Base-by-base conservation (phyloP, 2,888 invertebrate genomes). In the Petrophora chlorosata region DNA sequence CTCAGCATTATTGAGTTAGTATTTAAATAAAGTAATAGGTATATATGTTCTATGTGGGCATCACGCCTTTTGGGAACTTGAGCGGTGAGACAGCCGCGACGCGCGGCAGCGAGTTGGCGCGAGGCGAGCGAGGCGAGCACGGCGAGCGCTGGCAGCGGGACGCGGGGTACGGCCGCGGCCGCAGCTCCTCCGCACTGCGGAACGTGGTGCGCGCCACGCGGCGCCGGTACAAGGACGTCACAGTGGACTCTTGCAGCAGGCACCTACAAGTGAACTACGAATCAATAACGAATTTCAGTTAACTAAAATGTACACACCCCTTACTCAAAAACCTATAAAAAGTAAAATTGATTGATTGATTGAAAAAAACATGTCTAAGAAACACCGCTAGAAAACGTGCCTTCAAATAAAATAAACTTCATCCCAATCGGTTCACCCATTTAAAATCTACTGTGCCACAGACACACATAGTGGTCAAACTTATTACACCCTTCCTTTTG, bases 161-260 rank as follows among this genome's bases (percentile, higher is more conserved):
- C 4, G 62, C 57, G 3, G 70, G 73, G 19, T 86, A 86, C 0
- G 88, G 88, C 2, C 86, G 75, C 16, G 73, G 62, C 3, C 89
- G 74, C 2, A 89, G 63, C 46, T 89, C 89, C 52, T 89, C 89
- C 13, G 85, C 76, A 40, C 87, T 89, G 43, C 86, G 79, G 63
- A 85, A 82, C 0, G 82, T 73, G 17, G 67, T 73, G 3, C 83
- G 81, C 2, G 69, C 75, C 22, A 73, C 74, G 2, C 90, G 77
- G n/a, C 82, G 71, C 13, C 82, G 71, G 59, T 75, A 87, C 7
- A 88, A 56, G 1, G 85, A 80, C 5, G 84, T 76, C 44, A 78
- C 67, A 23, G 81, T 71, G 0, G 83, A 65, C 56, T 88, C 88
- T 73, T 89, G 88, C 22, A 89, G 70, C 4, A 89, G 66, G 51